Conservation (phyloP, 1,140 invertebrate species). For the Nixonia krombeini region DNA sequence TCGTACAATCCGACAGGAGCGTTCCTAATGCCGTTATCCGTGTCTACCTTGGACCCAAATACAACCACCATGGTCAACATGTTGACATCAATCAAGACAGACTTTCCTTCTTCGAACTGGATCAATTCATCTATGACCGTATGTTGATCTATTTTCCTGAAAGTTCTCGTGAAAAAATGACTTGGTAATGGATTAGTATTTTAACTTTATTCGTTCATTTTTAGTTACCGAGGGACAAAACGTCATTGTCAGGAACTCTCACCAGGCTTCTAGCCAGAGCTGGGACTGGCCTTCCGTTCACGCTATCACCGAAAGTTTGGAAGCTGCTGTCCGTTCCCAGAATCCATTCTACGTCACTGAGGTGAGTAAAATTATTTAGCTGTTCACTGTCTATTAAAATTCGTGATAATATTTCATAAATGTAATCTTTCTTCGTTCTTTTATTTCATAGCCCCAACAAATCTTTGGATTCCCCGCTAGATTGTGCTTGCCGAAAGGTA, state of each 20-base stretch:
- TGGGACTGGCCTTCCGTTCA: constrained; percentile 77
- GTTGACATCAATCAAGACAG: constrained; percentile 75
- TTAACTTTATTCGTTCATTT: not conserved
- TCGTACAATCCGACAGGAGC: constrained; percentile 68
- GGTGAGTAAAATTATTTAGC: constrained; percentile 56
- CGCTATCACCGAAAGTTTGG: constrained; percentile 71
- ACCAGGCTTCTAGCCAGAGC: constrained; percentile 76
- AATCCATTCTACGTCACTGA: constrained; percentile 69
- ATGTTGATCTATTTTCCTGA: no score
- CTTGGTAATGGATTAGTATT: no score
- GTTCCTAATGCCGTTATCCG: constrained; percentile 67
- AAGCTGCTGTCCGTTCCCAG: constrained; percentile 67
- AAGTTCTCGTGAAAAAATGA: no score
- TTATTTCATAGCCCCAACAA: constrained; percentile 60
- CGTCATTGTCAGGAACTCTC: constrained; percentile 77
- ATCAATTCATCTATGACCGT: constrained; percentile 77
- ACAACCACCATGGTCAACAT: constrained; percentile 71
- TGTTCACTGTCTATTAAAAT: no score
- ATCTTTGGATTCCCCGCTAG: constrained; percentile 75
- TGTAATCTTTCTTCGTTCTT: no score
- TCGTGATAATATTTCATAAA: no score
- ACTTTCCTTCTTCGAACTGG: constrained; percentile 77
- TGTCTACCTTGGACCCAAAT: constrained; percentile 75
- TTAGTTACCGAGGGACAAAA: constrained; percentile 78
- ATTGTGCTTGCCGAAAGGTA: constrained; percentile 74